Evolutionary conservation across 2,113 vertebrate species (phyloP), one percentile per base, ranked within the genome.

Genomic region (Empidonax traillii): DNA sequence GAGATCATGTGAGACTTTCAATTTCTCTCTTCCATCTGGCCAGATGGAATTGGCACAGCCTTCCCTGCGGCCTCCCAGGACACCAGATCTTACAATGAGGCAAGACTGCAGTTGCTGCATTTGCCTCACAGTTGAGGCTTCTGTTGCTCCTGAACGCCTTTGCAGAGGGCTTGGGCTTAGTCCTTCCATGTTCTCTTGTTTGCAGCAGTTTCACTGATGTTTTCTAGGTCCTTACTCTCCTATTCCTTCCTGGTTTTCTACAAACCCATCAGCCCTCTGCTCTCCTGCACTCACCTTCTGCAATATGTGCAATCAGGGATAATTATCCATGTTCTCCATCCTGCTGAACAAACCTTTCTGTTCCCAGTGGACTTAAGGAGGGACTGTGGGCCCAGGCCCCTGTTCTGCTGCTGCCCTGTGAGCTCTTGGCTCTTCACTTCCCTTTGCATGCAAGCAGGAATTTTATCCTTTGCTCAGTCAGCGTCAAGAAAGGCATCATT

Each of bases 21-120:
- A 67, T 81, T 91, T 74, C 91, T 89, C 30, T 79, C 51, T 80
- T 69, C 59, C 72, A 77, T 91, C 88, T 92, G 85, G 82, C 85
- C 90, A 96, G 74, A 85, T 63, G 76, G 77, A 91, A 85, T 58
- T 94, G 93, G 87, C 85, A 63, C 18, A 4, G 67, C 35, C 55
- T 77, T 80, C 30, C 35, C 75, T 62, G 37, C 18, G 28, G 89
- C 73, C 89, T 89, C 93, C 74, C 27, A 67, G 73, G 80, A 85
- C 58, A 92, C 12, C 77, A 61, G 44, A 71, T 85, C 85, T 90
- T 68, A 75, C 46, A 53, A 6, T 8, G 14, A 88, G 87, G 68
- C 71, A 56, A 83, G 74, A 31, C 69, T 83, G 8, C 5, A 74
- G 33, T 28, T 73, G 53, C 93, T 89, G 72, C 51, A 25, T 76